Evolutionary conservation across 2,797 vertebrate genomes (phyloP).

Genomic region (Uromys caudimaculatus): DNA sequence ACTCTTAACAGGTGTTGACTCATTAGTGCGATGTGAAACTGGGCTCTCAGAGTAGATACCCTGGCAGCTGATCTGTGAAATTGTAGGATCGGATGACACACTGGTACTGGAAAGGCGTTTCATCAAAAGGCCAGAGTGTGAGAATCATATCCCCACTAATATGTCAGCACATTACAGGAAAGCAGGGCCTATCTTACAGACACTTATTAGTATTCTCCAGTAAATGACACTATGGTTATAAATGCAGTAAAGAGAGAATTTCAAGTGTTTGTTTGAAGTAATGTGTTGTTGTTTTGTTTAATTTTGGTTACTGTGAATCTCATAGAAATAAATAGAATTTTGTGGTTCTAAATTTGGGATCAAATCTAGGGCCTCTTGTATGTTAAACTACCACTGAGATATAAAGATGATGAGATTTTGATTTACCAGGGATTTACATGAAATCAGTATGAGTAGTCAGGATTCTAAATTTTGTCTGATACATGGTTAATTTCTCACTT

Average conservation of each 20-base stretch:
- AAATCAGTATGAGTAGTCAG: slow-evolving; percentile 18
- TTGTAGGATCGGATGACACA: slow-evolving; percentile 81
- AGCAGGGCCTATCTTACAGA: slow-evolving; percentile 73
- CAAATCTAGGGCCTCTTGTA: background rate
- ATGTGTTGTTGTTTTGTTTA: background rate
- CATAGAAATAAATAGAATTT: slow-evolving; percentile 30
- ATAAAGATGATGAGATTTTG: slow-evolving; percentile 29
- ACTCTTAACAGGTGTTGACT: slow-evolving; percentile 86
- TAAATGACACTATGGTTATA: slow-evolving; percentile 20
- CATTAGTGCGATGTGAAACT: slow-evolving; percentile 81
- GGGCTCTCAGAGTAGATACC: slow-evolving; percentile 80
- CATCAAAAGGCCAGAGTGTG: slow-evolving; percentile 84
- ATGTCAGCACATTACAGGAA: slow-evolving; percentile 44
- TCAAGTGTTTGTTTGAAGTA: background rate
- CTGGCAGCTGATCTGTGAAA: slow-evolving; percentile 87
- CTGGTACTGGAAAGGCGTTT: slow-evolving; percentile 84
- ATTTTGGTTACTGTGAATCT: slow-evolving; percentile 30
- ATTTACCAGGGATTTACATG: background rate
- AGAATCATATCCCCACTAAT: slow-evolving; percentile 80
- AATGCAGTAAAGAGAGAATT: slow-evolving; percentile 19
- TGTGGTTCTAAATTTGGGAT: background rate
- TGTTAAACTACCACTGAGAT: background rate
- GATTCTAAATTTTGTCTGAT: slow-evolving; percentile 36
- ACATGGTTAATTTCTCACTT: slow-evolving; percentile 50
- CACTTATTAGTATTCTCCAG: slow-evolving; percentile 64